Base-by-base conservation (phyloP, 2,113 vertebrate species). In the Lepisosteus osseus region DNA sequence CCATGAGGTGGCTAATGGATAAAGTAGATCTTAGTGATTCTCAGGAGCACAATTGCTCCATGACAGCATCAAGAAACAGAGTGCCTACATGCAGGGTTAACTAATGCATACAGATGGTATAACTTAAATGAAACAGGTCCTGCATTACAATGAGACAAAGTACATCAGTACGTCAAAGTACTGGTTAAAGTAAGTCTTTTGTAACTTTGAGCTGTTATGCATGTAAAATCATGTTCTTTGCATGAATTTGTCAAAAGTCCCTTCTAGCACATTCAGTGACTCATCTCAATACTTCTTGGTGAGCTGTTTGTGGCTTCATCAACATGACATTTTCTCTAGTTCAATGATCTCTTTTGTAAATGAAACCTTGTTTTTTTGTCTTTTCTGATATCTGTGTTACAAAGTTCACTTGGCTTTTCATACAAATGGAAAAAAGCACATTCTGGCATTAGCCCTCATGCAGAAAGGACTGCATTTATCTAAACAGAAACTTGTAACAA, bases 291-390 rank as follows among this genome's bases (percentile, higher is more conserved):
- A 29, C 71, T 15, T 2, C 54, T 45, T 45, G 71, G 72, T 73
- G 65, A 74, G 74, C 79, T 77, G 14, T 73, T 72, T 54, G 77
- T 80, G 78, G 83, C 82, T 75, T 86, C 81, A 86, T 70, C 72
- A 74, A 74, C 79, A 82, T 75, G 83, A 80, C 79, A 83, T 72
- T 72, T 54, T 76, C 74, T 79, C 57, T 65, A 54, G 51, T 77
- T 89, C 83, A 90, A 82, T 85, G 78, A 79, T 63, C 74, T 84
- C 85, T 83, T 88, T 91, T 87, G 87, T 84, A 56, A 73, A 79
- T 79, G 75, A 76, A 86, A 79, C 73, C 78, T 54, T 73, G 3
- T 69, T 13, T 64, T 54, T 44, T 44, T 51, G 12, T 72, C 14
- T 54, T 43, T 42, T 45, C 61, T 65, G 51, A n/a, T 65, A 69